Percentiles rank a stretch among this genome's conserved stretches.
These are phyloP conservation scores for Baryphthengus martii DNA, from an alignment of 2,113 vertebrate genomes.

Conservation along the genomic window DNA sequence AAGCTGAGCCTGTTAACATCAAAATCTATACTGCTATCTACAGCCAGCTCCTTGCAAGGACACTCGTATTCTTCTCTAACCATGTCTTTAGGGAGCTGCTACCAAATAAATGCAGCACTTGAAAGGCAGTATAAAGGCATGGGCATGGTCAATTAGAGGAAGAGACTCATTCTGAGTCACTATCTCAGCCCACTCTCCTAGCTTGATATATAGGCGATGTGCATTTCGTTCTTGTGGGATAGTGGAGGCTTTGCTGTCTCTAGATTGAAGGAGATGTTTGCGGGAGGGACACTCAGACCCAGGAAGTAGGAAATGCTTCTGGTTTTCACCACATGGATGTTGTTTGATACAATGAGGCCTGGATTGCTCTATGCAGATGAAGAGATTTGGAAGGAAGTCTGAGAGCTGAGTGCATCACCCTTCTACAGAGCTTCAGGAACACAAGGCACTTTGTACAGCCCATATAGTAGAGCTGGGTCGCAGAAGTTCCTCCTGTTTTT, in stretches of 20 bases:
- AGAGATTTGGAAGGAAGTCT: neutral
- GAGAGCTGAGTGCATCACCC: neutral
- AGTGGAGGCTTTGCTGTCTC: neutral
- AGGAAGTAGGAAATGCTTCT: neutral
- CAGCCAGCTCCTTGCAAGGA: neutral
- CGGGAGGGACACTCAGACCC: neutral
- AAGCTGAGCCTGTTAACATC: neutral
- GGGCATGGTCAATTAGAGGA: neutral
- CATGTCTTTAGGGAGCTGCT: neutral
- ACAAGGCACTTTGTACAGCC: neutral
- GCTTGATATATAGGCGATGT: rapidly evolving
- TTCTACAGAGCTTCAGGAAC: neutral
- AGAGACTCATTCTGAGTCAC: neutral
- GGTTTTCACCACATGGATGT: neutral
- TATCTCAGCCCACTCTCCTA: neutral
- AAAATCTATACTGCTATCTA: neutral
- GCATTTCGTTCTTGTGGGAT: neutral
- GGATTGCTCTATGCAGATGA: neutral
- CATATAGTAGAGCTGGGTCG: neutral
- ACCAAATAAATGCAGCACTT: neutral
- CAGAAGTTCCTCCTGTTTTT: neutral
- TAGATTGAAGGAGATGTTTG: neutral
- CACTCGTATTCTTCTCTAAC: neutral
- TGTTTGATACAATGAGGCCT: neutral
- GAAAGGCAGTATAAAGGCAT: rapidly evolving